phyloP scores from a whole-genome alignment of 2,113 vertebrate genomes.

The Paradoxurus hermaphroditus region DNA sequence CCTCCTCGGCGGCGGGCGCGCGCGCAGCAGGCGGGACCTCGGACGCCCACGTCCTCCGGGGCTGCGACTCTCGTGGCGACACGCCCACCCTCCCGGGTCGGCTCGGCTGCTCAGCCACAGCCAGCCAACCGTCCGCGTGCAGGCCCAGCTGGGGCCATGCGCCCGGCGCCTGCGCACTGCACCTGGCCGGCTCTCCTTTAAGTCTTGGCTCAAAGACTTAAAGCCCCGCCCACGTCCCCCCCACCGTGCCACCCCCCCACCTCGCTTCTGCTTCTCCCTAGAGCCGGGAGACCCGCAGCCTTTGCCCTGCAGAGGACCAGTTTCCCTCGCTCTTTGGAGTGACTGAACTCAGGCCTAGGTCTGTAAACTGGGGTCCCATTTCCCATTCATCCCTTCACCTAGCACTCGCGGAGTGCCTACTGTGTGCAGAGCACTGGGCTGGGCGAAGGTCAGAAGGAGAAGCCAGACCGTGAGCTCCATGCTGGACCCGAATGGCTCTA shows the following conservation, averaged over 20 bases:
- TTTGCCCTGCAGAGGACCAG: fast-evolving
- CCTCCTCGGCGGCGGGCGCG: background rate
- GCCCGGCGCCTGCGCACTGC: background rate
- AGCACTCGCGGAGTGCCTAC: background rate
- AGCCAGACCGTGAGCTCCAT: background rate
- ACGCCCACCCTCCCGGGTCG: fast-evolving
- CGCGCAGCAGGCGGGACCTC: background rate
- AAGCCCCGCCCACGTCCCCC: background rate
- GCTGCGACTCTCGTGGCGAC: background rate
- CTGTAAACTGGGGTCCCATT: background rate
- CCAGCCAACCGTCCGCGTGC: too few species aligned
- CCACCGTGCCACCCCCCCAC: too few species aligned
- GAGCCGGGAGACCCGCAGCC: fast-evolving
- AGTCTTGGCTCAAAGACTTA: too few species aligned
- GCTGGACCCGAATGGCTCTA: background rate
- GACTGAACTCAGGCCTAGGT: background rate
- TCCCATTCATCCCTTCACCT: background rate
- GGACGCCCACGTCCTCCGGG: background rate
- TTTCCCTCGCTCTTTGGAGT: background rate
- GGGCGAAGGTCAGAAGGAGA: background rate
- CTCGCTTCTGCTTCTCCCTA: too few species aligned
- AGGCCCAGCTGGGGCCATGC: too few species aligned
- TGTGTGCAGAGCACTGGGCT: background rate
- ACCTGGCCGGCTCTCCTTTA: background rate
- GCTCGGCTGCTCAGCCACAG: background rate